Base-by-base conservation (phyloP, 2,113 vertebrate genomes). In the Taxidea taxus region DNA sequence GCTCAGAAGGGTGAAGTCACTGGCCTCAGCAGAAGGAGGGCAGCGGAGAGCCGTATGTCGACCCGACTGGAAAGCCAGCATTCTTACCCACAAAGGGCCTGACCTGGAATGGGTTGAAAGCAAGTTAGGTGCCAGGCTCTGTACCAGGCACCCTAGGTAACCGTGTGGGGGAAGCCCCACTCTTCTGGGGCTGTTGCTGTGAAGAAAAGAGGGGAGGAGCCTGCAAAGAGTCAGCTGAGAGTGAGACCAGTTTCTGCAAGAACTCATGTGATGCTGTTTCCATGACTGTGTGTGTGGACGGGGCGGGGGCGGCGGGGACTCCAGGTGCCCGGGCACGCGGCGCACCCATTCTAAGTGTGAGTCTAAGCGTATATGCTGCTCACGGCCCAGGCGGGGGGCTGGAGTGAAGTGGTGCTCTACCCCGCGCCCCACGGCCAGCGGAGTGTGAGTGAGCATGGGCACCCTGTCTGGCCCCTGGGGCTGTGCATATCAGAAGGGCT, bases 341-440 rank as follows among this genome's bases (percentile, higher is more conserved):
- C 2, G 2, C 25, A 51, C 75, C 85, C 13, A 4, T 12, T 84
- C 47, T 3, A 66, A 42, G 34, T 2, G 42, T 4, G 34, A 7
- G 12, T 54, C 49, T 13, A 34, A 27, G 44, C 2, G 12, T 12
- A 3, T 0, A 0, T 5, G 27, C 60, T 39, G 25, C n/a, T 7
- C 0, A 18, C 11, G 3, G 37, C n/a, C 29, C 7, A 20, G 7
- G 39, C 0, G 2, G 60, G 7, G 8, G 56, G 29, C 74, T 62
- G 1, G 0, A 21, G 39, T 34, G 39, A n/a, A 42, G 25, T 6
- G 8, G 44, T 5, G 56, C 42, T 64, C 23, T 39, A 9, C n/a
- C 49, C 11, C 3, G 34, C 14, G 13, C 34, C n/a, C 12, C 27
- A 11, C 4, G 1, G 27, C 49, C 0, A 1, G 37, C 66, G n/a